A percentile compares a stretch with the other conserved stretches of the same genome.
Conservation (phyloP, 2,888 invertebrate genomes). For the Chloromyia formosa region DNA sequence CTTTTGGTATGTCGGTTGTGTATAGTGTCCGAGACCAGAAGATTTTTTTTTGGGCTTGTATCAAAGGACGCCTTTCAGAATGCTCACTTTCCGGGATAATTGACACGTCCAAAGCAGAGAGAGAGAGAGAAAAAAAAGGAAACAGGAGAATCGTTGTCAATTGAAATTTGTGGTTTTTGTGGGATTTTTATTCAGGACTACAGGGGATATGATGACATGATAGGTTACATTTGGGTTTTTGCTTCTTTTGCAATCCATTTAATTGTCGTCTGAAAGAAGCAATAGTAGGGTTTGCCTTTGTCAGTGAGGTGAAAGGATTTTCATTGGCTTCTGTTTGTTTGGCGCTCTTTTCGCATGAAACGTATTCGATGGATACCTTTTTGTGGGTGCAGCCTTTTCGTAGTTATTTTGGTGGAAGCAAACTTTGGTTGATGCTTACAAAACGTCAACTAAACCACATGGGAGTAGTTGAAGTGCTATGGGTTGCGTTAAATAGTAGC, state of each 20-base stretch:
- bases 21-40: neutral
- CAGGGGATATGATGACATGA: conserved; percentile 35
- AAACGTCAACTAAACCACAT: no score
- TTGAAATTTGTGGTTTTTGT: conserved; percentile 36
- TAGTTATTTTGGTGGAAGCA: no score
- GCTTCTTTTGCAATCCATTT: conserved; percentile 23
- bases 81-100: conserved; percentile 34
- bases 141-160: conserved; percentile 23
- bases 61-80: conserved; percentile 25
- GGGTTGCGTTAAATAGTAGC: no score
- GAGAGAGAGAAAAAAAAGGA: no score
- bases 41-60: neutral
- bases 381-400: no score
- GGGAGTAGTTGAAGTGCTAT: no score
- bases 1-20: neutral
- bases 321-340: no score
- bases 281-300: no score
- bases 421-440: no score
- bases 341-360: no score
- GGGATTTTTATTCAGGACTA: conserved; percentile 19
- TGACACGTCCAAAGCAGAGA: conserved; percentile 26
- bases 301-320: no score
- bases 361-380: no score
- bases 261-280: conserved; percentile 26
- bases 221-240: conserved; percentile 35